Percentiles rank a stretch among this genome's conserved stretches.
These are phyloP conservation scores for Sebastes taczanowskii DNA, from an alignment of 2,797 vertebrate genomes.

Conservation along the genomic window DNA sequence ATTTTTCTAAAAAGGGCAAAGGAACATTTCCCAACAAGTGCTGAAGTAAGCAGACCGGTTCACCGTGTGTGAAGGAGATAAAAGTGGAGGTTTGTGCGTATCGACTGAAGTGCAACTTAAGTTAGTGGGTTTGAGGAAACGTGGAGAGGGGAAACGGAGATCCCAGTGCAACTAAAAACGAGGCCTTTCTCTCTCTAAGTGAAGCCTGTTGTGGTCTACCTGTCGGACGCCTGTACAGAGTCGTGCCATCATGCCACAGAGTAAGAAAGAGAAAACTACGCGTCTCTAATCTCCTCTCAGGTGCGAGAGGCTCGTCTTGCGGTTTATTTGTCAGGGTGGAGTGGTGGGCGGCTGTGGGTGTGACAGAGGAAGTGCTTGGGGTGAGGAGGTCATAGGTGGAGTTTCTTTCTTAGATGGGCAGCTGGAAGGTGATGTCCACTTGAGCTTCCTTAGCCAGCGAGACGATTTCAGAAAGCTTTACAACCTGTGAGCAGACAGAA, in stretches of 20 bases:
- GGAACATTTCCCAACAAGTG: background rate
- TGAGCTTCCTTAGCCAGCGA: conserved; percentile 95
- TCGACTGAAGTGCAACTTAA: conserved; percentile 42
- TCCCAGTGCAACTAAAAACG: background rate
- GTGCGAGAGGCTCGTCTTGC: conserved; percentile 7
- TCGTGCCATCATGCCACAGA: conserved; percentile 38
- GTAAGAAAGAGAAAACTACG: conserved; percentile 30
- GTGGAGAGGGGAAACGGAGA: background rate
- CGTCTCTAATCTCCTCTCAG: background rate
- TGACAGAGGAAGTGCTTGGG: background rate
- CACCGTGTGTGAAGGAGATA: background rate
- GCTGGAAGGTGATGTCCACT: conserved; percentile 97
- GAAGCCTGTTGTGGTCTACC: background rate
- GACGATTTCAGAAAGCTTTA: conserved; percentile 98
- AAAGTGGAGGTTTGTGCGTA: conserved; percentile 57
- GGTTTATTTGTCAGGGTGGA: background rate
- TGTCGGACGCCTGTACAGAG: background rate
- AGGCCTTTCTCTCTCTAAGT: background rate
- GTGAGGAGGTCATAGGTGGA: background rate
- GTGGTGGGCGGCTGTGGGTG: background rate
- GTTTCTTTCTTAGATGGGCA: conserved; percentile 88
- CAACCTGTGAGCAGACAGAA: conserved; percentile 83
- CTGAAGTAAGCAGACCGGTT: background rate
- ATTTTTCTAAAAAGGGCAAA: background rate
- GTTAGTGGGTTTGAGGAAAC: background rate